Evolutionary conservation across 2,113 vertebrate species (phyloP).

Genomic region (Elanus axillaris): DNA sequence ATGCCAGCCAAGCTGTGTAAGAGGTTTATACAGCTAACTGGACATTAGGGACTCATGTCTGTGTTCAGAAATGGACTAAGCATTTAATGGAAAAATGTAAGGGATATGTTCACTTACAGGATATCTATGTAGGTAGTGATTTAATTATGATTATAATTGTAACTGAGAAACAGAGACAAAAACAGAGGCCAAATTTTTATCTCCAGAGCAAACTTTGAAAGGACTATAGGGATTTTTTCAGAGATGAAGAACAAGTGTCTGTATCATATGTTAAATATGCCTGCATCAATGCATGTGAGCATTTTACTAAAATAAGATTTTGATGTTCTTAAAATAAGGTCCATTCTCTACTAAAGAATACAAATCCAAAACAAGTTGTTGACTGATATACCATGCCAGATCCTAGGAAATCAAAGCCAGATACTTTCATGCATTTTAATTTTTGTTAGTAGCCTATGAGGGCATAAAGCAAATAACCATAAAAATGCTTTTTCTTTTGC

Average conservation of each 20-base stretch:
- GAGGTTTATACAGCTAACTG: slow-evolving; percentile 44
- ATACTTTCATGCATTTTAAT: neutral
- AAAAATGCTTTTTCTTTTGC: neutral
- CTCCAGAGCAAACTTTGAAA: neutral
- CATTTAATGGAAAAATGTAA: neutral
- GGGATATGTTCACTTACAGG: neutral
- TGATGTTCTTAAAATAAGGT: neutral
- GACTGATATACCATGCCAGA: neutral
- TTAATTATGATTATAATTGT: slow-evolving; percentile 16
- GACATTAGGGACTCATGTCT: slow-evolving; percentile 35
- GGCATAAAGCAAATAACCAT: neutral
- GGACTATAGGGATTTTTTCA: neutral
- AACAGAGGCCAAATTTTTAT: neutral
- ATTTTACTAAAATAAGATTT: neutral
- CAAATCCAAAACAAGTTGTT: neutral
- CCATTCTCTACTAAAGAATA: neutral
- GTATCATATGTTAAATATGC: neutral
- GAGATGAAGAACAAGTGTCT: neutral
- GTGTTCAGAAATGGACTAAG: slow-evolving; percentile 6
- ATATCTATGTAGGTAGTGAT: neutral
- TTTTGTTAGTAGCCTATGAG: neutral
- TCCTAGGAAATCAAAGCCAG: neutral
- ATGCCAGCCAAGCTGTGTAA: slow-evolving; percentile 48
- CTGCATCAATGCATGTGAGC: neutral
- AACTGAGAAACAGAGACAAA: neutral